Evolutionary conservation across 2,113 vertebrate species (phyloP).

Genomic region (Oreochromis niloticus): DNA sequence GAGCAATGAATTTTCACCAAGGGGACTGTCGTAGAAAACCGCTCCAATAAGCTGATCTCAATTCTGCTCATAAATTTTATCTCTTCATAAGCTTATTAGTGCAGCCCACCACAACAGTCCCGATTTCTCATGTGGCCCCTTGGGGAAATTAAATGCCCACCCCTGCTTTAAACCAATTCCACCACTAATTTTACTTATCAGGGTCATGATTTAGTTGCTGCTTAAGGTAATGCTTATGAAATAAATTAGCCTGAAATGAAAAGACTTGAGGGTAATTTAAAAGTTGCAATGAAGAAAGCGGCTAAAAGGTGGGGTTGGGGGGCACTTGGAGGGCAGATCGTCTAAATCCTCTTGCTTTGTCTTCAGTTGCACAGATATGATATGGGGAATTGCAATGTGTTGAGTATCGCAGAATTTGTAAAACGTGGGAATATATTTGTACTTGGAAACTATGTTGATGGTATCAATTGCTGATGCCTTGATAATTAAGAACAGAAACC

Average conservation of each 20-base stretch:
- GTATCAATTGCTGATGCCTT: neutral
- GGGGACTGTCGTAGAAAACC: neutral
- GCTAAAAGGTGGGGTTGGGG: neutral
- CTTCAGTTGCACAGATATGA: neutral
- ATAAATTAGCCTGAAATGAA: neutral
- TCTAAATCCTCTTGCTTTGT: neutral
- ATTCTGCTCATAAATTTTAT: neutral
- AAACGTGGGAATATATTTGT: neutral
- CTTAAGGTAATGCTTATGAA: neutral
- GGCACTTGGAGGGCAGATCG: fast-evolving
- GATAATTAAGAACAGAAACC: neutral
- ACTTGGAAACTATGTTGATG: neutral
- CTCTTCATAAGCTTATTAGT: neutral
- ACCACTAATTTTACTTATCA: neutral
- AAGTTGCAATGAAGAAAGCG: neutral
- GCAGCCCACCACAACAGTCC: neutral
- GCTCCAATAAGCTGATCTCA: neutral
- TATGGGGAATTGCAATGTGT: neutral
- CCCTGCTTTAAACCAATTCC: neutral
- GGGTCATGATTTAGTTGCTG: neutral
- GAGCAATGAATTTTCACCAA: neutral
- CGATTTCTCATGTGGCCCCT: neutral
- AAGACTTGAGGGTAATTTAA: neutral
- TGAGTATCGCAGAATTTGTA: neutral
- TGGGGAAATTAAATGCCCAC: neutral